Evolutionary conservation across 1,140 invertebrate genomes (phyloP).

Genomic region (Contarinia nasturtii): DNA sequence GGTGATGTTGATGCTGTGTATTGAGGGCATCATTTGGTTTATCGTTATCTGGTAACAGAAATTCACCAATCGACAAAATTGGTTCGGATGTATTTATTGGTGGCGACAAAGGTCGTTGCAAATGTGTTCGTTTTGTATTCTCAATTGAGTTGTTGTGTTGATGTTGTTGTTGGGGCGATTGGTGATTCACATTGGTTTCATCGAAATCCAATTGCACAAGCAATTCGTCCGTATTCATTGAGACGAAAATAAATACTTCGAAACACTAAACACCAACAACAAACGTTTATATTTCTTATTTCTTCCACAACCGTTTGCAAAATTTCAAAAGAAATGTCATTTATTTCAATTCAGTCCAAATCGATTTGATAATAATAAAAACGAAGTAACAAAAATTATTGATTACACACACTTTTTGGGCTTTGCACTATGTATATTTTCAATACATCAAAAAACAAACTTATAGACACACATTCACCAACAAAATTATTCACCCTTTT

Average conservation of each 20-base stretch:
- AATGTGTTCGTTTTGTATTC: background rate
- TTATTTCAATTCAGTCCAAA: no score
- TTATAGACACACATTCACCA: no score
- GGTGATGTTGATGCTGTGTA: constrained; percentile 15
- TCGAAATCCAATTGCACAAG: constrained; percentile 31
- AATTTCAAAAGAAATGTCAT: no score
- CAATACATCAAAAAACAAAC: no score
- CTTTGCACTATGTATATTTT: no score
- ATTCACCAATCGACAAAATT: background rate
- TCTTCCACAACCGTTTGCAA: no score
- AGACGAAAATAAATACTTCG: constrained; percentile 9
- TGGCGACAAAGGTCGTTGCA: background rate
- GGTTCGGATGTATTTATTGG: background rate
- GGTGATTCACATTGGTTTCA: constrained; percentile 13
- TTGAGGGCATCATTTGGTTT: constrained; percentile 19
- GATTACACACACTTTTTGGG: no score
- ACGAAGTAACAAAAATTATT: no score
- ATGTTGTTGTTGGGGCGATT: background rate
- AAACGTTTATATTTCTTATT: no score
- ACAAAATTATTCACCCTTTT: no score
- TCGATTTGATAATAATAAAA: no score
- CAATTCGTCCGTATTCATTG: constrained; percentile 31
- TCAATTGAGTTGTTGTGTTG: background rate
- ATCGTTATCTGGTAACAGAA: constrained; percentile 9
- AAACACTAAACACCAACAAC: no score